Evolutionary conservation across 2,113 vertebrate species (phyloP).

Genomic region (Heterotilapia buettikoferi): DNA sequence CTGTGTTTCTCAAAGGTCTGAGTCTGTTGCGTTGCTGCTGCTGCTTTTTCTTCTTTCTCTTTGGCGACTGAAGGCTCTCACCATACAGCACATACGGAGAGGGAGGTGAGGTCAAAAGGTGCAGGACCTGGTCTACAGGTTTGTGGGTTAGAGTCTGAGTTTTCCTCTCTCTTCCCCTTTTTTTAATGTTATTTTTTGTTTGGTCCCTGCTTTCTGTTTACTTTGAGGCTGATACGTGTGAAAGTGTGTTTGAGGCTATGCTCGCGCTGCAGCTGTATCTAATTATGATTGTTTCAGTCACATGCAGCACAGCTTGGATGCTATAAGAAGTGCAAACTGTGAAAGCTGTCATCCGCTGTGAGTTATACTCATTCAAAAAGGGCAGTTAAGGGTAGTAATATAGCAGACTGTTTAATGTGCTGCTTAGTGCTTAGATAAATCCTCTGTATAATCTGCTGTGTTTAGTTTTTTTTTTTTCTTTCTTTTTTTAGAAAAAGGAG

Average conservation of each 20-base stretch:
- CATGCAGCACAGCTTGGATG: neutral
- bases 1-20: neutral
- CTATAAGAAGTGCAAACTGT: neutral
- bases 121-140: slow-evolving; percentile 22
- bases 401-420: neutral
- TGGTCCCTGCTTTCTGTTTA: neutral
- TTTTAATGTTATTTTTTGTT: neutral
- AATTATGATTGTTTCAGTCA: neutral
- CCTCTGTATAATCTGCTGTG: neutral
- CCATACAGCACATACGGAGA: neutral
- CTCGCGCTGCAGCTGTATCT: neutral
- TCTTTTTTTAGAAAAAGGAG: neutral
- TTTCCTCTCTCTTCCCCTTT: neutral
- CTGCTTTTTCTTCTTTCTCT: slow-evolving; percentile 10
- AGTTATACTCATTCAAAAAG: neutral
- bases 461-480: neutral
- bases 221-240: neutral
- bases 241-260: neutral
- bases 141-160: neutral
- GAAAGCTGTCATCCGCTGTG: neutral
- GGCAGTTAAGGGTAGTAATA: neutral
- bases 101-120: slow-evolving; percentile 9
- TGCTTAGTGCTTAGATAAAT: neutral
- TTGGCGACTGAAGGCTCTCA: slow-evolving; percentile 1
- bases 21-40: neutral